Conservation (phyloP, 1,140 invertebrate species). For the Spodoptera litura region DNA sequence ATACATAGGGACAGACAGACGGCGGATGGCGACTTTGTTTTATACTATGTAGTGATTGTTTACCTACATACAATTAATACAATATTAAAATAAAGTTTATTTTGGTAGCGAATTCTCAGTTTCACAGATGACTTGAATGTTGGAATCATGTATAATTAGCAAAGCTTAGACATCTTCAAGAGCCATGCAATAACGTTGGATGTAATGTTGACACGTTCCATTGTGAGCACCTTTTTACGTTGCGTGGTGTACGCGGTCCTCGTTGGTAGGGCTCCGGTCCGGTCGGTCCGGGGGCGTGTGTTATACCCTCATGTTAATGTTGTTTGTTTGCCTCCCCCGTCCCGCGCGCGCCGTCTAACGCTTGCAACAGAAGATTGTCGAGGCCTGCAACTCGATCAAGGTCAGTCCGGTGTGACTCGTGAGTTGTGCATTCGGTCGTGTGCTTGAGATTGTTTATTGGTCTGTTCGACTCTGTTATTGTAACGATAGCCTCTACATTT, state of each 20-base stretch:
- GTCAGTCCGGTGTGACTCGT: constrained; percentile 87
- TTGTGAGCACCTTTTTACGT: neutral
- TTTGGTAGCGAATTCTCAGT: no score
- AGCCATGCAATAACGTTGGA: constrained; percentile 7
- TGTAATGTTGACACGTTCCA: neutral
- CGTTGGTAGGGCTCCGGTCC: neutral
- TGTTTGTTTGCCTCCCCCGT: constrained; percentile 79
- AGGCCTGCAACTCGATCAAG: constrained; percentile 96
- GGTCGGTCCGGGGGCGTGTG: neutral
- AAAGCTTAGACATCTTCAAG: neutral
- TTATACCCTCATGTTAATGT: constrained; percentile 60
- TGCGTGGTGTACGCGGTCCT: neutral
- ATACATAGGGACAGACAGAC: no score
- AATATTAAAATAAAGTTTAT: no score
- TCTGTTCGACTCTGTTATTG: constrained; percentile 22
- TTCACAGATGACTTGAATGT: no score
- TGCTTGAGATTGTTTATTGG: constrained; percentile 53
- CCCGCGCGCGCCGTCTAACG: constrained; percentile 71
- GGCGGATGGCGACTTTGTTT: no score
- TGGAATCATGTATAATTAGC: no score
- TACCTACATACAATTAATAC: no score
- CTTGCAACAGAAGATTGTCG: constrained; percentile 93
- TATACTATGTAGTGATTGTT: no score
- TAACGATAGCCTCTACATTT: constrained; percentile 2
- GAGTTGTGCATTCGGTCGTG: constrained; percentile 31